Evolutionary conservation across 1,140 invertebrate species (phyloP), one percentile per base, ranked within the genome.

Genomic region (Zaprionus capensis): DNA sequence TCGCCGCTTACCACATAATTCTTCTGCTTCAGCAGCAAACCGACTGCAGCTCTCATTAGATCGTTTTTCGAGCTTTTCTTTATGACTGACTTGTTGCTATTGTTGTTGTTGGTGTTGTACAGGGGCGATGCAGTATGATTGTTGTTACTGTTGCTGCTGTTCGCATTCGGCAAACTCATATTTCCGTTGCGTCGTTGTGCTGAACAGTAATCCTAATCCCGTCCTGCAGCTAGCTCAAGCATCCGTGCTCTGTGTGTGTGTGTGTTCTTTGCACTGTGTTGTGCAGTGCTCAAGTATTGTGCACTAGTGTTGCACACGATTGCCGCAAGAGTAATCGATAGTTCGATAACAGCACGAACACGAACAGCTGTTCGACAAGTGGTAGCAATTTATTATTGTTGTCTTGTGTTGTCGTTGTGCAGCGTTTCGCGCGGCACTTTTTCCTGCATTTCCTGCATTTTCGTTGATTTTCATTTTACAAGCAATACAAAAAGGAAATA

Each of bases 1-100:
- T 34, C 15, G 4, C 44, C 24, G 76, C 82, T 81, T 83, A 92
- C 92, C 78, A 92, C 85, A 91, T 91, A 92, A 55, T 91, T 92
- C 67, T 91, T 92, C 70, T 92, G 87, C 62, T 92, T 92, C 3
- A 93, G 71, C 66, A 92, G 71, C 53, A 82, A 63, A 17, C 92
- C 92, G 14, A 93, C 80, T n/a, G 92, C 81, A n/a, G 86, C 69
- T 17, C 91, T 80, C 70, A 92, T 64, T 17, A 93, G 78, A 78
- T 93, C 91, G 69, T 71, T 86, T 83, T 86, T 83, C 20, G 84
- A 90, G 44, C 83, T 91, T 63, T 83, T 91, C 61, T 69, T 87
- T 51, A 70, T 51, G 46, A 69, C 28, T 38, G 75, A 76, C 65
- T 85, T 92, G 71, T 76, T 92, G 34, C 61, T 82, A 26, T 53